A percentile compares a stretch with the other conserved stretches of the same genome.
phyloP scores from a whole-genome alignment of 1,140 invertebrate genomes.

The Lanistes nyassanus region DNA sequence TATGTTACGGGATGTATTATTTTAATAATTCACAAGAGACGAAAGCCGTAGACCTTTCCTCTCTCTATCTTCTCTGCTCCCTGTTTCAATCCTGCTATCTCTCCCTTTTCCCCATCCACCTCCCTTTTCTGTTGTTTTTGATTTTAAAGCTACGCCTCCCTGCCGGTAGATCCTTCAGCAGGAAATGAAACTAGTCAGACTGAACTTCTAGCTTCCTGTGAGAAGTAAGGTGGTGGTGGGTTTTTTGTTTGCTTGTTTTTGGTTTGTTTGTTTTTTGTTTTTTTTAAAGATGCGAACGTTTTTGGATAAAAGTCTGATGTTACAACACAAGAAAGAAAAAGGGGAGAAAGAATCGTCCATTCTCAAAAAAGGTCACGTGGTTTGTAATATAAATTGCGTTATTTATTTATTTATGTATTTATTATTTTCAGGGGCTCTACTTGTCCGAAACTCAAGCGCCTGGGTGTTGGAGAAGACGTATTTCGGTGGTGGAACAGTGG shows the following conservation, averaged over 20 bases:
- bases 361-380: neutral
- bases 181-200: no score
- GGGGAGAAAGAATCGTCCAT: neutral
- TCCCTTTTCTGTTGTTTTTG: neutral
- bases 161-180: no score
- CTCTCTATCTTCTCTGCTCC: neutral
- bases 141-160: neutral
- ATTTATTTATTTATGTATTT: constrained; percentile 7
- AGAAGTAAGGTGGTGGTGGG: neutral
- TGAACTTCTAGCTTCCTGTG: neutral
- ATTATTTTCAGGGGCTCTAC: constrained; percentile 80
- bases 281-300: neutral
- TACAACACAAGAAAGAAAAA: neutral
- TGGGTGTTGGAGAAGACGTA: constrained; percentile 76
- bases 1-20: no score
- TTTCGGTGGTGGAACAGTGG: constrained; percentile 92
- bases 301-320: neutral
- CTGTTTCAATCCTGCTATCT: neutral
- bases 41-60: neutral
- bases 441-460: constrained; percentile 79
- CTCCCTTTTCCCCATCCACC: neutral
- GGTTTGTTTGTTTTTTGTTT: neutral
- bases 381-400: neutral
- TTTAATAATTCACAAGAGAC: no score
- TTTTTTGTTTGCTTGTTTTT: neutral